Conservation (phyloP, 2,797 vertebrate genomes). For the Clarias laeviceps region DNA sequence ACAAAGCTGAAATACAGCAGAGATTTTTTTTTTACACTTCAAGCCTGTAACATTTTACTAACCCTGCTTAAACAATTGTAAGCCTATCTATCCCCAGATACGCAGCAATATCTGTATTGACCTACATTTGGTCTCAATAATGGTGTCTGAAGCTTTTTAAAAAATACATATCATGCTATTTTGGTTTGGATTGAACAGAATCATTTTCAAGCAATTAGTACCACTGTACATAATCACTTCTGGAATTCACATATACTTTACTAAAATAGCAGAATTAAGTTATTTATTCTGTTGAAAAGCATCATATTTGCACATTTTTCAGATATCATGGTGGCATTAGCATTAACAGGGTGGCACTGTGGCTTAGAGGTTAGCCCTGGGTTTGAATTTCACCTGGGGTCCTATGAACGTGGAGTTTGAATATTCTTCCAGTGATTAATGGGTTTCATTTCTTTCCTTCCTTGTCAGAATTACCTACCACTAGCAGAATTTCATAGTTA, state of each 20-base stretch:
- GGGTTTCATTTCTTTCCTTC: no score
- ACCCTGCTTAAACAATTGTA: constrained; percentile 49
- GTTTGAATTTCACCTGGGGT: no score
- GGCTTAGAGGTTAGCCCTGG: no score
- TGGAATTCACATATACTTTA: neutral
- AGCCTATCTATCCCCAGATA: constrained; percentile 61
- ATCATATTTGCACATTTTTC: neutral
- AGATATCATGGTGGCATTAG: no score
- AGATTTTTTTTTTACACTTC: constrained; percentile 2
- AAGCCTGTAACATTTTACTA: constrained; percentile 36
- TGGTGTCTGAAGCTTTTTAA: neutral
- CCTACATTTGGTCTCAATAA: neutral
- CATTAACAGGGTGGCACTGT: no score
- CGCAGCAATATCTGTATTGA: constrained; percentile 10
- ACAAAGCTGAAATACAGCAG: neutral
- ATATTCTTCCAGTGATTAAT: no score
- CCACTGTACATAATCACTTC: neutral
- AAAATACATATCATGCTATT: neutral
- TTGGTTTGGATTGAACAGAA: neutral
- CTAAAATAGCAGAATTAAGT: neutral
- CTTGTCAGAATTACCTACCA: no score
- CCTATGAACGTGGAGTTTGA: no score
- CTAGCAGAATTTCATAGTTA: no score
- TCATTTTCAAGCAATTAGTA: neutral
- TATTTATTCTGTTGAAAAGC: neutral